Evolutionary conservation across 2,888 invertebrate genomes (phyloP), one percentile per base, ranked within the genome.

Genomic region (Pyralis farinalis): DNA sequence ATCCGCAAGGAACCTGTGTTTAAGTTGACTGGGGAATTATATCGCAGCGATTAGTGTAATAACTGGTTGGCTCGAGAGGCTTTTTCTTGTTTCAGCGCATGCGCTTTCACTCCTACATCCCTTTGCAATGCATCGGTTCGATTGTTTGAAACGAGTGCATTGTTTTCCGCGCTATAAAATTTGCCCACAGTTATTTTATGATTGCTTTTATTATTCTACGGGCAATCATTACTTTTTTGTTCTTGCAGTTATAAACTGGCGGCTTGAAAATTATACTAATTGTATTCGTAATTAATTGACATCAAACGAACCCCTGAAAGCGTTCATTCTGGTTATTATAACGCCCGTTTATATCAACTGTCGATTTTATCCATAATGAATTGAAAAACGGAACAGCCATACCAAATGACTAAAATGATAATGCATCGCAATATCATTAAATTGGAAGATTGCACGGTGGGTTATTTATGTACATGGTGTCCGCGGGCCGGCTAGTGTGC

Each of bases 31-130:
- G 71, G 75, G 82, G 86, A 88, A 89, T 89, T 87, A 89, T 90
- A 88, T 88, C 84, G 81, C 75, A 71, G 77, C 87, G 87, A 90
- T 89, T 90, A 90, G 88, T 79, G 86, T 89, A 89, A 89, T 88
- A 87, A 88, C 89, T 85, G 87, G 86, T 85, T 85, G 81, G 77
- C 63, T 73, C 70, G 71, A 63, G 61, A 63, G 63, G 63, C 72
- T 80, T 84, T 85, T 84, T 86, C 78, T 81, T 76, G 72, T 81
- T 82, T 76, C 76, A 76, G 71, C 56, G 55, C 69, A 70, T 72
- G 74, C 73, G 75, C 76, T 78, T 79, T 73, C 73, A 73, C 72
- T 75, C 63, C 72, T 64, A 68, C 76, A 73, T 74, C 74, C 67
- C 67, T 68, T 58, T 60, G 69, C 64, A 68, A 71, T 70, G 71